Percentiles rank a stretch among this genome's conserved stretches.
These are phyloP conservation scores for Yasuhikotakia modesta DNA, from an alignment of 2,797 vertebrate species.

Conservation along the genomic window DNA sequence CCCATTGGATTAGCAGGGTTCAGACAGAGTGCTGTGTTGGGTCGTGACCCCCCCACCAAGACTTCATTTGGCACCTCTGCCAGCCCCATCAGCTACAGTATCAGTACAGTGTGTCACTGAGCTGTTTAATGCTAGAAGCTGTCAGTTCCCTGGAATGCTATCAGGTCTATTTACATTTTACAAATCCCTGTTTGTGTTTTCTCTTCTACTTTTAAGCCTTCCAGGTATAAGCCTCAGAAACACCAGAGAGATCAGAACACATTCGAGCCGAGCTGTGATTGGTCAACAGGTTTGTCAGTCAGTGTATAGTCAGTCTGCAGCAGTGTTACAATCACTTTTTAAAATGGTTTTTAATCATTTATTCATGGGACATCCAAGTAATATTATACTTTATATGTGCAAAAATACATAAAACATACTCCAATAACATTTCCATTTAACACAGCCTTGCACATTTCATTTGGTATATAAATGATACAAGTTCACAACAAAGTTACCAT, in stretches of 20 bases:
- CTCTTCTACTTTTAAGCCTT: background rate
- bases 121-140: constrained; percentile 36
- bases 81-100: background rate
- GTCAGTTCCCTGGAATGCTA: background rate
- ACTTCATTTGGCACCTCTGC: background rate
- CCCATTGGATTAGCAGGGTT: constrained; percentile 51
- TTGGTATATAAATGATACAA: too few species aligned
- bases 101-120: constrained; percentile 3
- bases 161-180: background rate
- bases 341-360: too few species aligned
- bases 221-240: background rate
- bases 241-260: background rate
- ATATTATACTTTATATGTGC: too few species aligned
- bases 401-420: too few species aligned
- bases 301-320: constrained; percentile 16
- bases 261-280: constrained; percentile 1
- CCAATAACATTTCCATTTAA: too few species aligned
- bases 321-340: constrained; percentile 35
- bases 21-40: constrained; percentile 12
- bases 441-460: too few species aligned
- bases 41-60: background rate
- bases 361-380: too few species aligned
- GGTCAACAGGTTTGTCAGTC: background rate
- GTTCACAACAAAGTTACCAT: too few species aligned
- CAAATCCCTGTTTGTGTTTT: background rate